Percentiles rank a stretch among this genome's conserved stretches.
Conservation (phyloP, 2,888 invertebrate species). For the Dimorphilus gyrociliatus region DNA sequence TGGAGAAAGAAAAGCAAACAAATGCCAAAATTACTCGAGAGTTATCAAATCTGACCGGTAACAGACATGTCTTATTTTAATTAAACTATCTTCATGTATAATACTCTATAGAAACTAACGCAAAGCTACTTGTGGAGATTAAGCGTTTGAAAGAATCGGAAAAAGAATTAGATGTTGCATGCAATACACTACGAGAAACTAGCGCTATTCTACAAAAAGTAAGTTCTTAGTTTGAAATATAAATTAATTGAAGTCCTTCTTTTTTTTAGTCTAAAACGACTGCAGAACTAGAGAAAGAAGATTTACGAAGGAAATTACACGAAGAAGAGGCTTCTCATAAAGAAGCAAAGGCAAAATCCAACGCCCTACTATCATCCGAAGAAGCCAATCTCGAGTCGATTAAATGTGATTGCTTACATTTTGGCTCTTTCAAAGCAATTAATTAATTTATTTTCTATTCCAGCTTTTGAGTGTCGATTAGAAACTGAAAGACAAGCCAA, state of each 20-base stretch:
- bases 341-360: constrained; percentile 43
- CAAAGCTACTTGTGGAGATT: constrained; percentile 47
- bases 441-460: too few species aligned
- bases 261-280: constrained; percentile 26
- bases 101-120: too few species aligned
- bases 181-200: constrained; percentile 59
- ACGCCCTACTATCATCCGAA: constrained; percentile 32
- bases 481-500: too few species aligned
- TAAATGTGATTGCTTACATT: constrained; percentile 48
- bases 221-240: too few species aligned
- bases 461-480: too few species aligned
- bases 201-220: constrained; percentile 66
- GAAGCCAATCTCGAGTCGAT: constrained; percentile 82
- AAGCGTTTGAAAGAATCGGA: constrained; percentile 51
- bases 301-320: constrained; percentile 24
- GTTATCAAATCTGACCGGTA: too few species aligned
- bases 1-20: too few species aligned
- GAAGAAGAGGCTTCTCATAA: constrained; percentile 46
- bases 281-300: constrained; percentile 30
- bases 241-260: too few species aligned
- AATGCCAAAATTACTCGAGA: too few species aligned
- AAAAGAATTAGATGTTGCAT: constrained; percentile 42
- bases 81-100: too few species aligned
- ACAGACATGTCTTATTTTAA: too few species aligned
- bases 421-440: constrained; percentile 5